Evolutionary conservation across 2,888 invertebrate genomes (phyloP).

Genomic region (Sceliomorpha sp.): DNA sequence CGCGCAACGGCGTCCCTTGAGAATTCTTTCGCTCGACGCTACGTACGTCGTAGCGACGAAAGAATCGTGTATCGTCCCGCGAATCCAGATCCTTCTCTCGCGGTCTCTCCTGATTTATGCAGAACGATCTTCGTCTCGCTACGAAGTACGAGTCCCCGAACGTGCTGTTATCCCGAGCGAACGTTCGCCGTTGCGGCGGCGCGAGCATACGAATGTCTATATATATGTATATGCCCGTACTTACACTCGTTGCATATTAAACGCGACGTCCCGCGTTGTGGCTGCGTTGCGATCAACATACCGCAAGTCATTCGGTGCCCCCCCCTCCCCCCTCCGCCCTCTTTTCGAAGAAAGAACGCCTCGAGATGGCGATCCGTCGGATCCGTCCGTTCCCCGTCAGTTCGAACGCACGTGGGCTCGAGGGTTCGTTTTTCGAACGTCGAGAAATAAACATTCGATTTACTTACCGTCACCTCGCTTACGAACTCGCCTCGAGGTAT

Average conservation of each 20-base stretch:
- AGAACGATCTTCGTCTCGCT: conserved; percentile 40
- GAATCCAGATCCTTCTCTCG: conserved; percentile 33
- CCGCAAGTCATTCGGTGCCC: conserved; percentile 72
- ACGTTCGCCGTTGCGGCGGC: conserved; percentile 45
- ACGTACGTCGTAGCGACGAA: too few species aligned
- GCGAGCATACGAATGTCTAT: conserved; percentile 34
- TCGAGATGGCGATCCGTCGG: conserved; percentile 45
- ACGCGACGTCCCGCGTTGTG: conserved; percentile 56
- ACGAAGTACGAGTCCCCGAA: conserved; percentile 20
- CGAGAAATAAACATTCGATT: conserved; percentile 24
- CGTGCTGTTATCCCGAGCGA: conserved; percentile 50
- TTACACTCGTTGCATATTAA: conserved; percentile 73
- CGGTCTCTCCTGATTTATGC: conserved; percentile 50
- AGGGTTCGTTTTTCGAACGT: conserved; percentile 8
- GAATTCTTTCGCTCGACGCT: too few species aligned
- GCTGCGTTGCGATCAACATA: conserved; percentile 70
- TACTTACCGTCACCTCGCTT: too few species aligned
- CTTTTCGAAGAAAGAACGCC: conserved; percentile 32
- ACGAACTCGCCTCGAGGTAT: too few species aligned
- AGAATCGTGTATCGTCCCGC: too few species aligned
- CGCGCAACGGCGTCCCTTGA: too few species aligned
- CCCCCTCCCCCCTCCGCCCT: conserved; percentile 54
- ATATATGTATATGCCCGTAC: conserved; percentile 37
- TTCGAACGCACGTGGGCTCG: conserved; percentile 46
- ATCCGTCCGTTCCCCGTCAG: too few species aligned